phyloP scores from a whole-genome alignment of 2,113 vertebrate genomes.

The Leptodactylus fuscus region DNA sequence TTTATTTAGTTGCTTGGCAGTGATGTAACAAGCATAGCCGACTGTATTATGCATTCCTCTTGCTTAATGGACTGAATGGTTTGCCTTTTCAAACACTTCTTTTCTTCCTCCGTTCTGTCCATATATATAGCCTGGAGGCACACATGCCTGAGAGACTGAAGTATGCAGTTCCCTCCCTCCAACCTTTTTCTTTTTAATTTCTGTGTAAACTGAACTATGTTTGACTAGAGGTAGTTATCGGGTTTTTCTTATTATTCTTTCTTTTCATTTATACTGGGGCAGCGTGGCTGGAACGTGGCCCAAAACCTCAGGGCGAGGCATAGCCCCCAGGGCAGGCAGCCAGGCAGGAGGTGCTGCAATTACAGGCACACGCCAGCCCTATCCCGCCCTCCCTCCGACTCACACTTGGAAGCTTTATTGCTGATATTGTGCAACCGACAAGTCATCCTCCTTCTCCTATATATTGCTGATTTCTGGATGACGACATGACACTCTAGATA shows the following conservation, averaged over 20 bases:
- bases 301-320: conserved; percentile 58
- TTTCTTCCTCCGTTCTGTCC: conserved; percentile 41
- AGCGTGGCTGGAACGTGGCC: conserved; percentile 66
- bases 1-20: conserved; percentile 55
- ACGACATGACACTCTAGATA: too few relatives aligned
- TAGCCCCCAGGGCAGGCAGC: conserved; percentile 43
- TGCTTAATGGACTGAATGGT: conserved; percentile 59
- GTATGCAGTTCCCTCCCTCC: conserved; percentile 55
- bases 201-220: conserved; percentile 61
- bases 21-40: conserved; percentile 54
- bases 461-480: too few relatives aligned
- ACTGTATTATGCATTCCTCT: conserved; percentile 52
- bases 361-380: conserved; percentile 56
- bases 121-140: conserved; percentile 53
- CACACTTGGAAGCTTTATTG: conserved; percentile 2
- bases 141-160: conserved; percentile 51
- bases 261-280: conserved; percentile 62
- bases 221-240: conserved; percentile 64
- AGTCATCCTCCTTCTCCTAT: not conserved
- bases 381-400: conserved; percentile 52
- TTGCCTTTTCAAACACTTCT: conserved; percentile 53
- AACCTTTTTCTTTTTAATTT: conserved; percentile 53
- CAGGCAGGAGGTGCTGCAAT: conserved; percentile 57
- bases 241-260: conserved; percentile 62
- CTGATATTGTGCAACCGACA: not conserved